Percentiles rank a stretch among this genome's conserved stretches.
Conservation (phyloP, 2,888 invertebrate species). For the Torymus aiolomorphi region DNA sequence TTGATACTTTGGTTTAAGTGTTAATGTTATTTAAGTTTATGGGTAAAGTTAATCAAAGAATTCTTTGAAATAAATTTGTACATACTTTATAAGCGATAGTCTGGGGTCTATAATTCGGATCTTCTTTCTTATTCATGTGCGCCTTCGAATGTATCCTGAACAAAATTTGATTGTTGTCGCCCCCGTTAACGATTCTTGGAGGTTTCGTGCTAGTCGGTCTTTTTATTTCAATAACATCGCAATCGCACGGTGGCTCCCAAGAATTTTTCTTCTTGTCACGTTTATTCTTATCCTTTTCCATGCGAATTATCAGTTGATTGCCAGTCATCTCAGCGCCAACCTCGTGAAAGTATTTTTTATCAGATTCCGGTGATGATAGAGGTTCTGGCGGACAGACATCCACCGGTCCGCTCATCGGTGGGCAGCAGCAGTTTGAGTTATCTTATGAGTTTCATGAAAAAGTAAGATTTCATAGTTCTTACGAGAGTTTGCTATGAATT, state of each 20-base stretch:
- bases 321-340: conserved; percentile 82
- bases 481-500: too few relatives aligned
- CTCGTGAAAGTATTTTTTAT: conserved; percentile 78
- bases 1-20: too few relatives aligned
- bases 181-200: conserved; percentile 68
- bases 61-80: neutral
- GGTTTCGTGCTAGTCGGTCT: conserved; percentile 65
- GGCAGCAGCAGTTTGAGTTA: conserved; percentile 33
- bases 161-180: conserved; percentile 69
- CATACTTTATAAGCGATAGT: conserved; percentile 65
- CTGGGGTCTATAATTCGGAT: conserved; percentile 62
- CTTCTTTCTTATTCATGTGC: conserved; percentile 59
- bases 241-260: conserved; percentile 71
- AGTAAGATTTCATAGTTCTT: too few relatives aligned
- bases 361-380: neutral
- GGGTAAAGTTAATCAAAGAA: too few relatives aligned
- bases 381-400: conserved; percentile 6
- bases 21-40: too few relatives aligned
- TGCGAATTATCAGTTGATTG: conserved; percentile 81
- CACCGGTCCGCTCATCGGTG: neutral
- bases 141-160: conserved; percentile 67
- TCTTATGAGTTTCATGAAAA: neutral
- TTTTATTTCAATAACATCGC: conserved; percentile 68
- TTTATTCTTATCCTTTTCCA: conserved; percentile 79
- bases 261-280: conserved; percentile 48